Base-by-base conservation (phyloP, 2,113 vertebrate species). In the Neomonachus schauinslandi region DNA sequence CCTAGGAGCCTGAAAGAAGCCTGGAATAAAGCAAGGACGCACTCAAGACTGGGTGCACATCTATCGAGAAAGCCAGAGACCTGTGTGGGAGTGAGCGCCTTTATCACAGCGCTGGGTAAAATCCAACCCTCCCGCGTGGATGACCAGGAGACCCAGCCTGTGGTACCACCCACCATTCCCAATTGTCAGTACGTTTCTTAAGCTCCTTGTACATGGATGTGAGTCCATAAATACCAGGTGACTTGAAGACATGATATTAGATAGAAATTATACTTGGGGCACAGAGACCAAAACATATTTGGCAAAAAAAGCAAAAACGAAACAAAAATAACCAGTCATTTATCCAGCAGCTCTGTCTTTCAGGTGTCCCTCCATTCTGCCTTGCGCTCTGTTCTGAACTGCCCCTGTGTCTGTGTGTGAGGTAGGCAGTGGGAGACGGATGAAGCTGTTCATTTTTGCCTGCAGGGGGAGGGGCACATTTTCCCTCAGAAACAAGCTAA, bases 191-290 rank as follows among this genome's bases (percentile, higher is more conserved):
- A 84, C 19, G 51, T 95, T 93, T 91, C 79, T 88, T 87, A 71
- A 92, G 89, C 92, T 95, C 76, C 88, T 95, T 71, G 36, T 69
- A n/a, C 55, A 42, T 53, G 76, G 79, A 49, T 92, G 36, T 53
- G 86, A 90, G 92, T 90, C 74, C 83, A 85, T 95, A 94, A 65
- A 77, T 84, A 92, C 67, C 57, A 91, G 79, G 36, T 92, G 84
- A 63, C 84, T 92, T 57, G 79, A 94, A 90, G 93, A 96, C 87
- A 96, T 90, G 88, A 82, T 83, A 36, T 95, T 69, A 95, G 86
- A 36, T 93, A 79, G 89, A 96, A 79, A 61, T 49, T 95, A 67
- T 26, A 81, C 39, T 22, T 55, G 21, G 2, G 57, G 5, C 46
- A 89, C 53, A 89, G 49, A 46, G 42, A 93, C 26, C 63, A 76